Conservation (phyloP, 2,113 vertebrate species). For the Merops nubicus region DNA sequence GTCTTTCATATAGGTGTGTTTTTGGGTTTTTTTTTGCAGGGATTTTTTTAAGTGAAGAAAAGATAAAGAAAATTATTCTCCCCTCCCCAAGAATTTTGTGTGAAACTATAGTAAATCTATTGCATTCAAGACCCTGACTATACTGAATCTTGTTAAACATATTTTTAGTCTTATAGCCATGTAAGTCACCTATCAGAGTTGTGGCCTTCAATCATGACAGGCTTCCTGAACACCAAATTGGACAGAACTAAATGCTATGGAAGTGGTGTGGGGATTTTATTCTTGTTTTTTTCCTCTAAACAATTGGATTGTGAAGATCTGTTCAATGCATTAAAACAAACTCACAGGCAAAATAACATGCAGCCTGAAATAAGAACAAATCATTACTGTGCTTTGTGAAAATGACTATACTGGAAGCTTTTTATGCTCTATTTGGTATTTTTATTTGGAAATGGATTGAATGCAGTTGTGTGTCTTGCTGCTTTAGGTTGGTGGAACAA, state of each 20-base stretch:
- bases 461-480: neutral
- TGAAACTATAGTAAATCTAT: neutral
- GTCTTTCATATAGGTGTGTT: neutral
- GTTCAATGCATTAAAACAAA: neutral
- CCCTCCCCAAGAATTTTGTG: neutral
- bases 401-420: neutral
- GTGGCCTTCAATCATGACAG: neutral
- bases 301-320: neutral
- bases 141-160: neutral
- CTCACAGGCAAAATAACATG: fast-evolving
- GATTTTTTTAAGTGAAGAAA: too few relatives aligned
- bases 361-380: neutral
- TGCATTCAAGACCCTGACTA: neutral
- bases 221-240: neutral
- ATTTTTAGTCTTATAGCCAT: neutral
- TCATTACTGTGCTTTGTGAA: neutral
- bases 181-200: neutral
- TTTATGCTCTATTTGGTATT: neutral
- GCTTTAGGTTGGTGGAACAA: constrained; percentile 91
- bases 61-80: too few relatives aligned
- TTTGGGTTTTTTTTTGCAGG: neutral
- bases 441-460: neutral
- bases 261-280: neutral
- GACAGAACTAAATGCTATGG: neutral
- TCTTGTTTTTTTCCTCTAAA: neutral